Base-by-base conservation (phyloP, 2,888 invertebrate species). In the Deilephila porcellus region DNA sequence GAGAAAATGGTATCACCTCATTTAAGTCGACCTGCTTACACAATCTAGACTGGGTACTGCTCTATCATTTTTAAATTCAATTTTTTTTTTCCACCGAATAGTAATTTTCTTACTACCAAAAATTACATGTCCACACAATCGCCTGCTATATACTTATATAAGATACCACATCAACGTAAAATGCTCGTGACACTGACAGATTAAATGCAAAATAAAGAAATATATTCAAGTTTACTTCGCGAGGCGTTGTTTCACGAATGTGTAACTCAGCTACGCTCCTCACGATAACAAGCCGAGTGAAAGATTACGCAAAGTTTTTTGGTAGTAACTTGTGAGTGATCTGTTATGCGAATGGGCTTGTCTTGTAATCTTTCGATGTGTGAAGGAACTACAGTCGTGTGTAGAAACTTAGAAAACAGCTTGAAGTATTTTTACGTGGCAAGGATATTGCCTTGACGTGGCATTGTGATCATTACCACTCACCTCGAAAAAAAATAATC, bases 181-280 rank as follows among this genome's bases (percentile, higher is more conserved):
- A 60, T 45, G 45, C 11, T 25, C 25, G 7, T 60, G 71, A 71
- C 71, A 71, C 60, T 45, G 37, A 71, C 71, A 71, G 71, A 71
- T 71, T 71, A 71, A 60, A 71, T 60, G 71, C 34, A 60, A 60
- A 71, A 71, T 45, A 60, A 59, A 56, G 71, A 19, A 71, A 37
- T 71, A 34, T 56, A 60, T 71, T 60, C 71, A 20, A 60, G 25
- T 71, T 71, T 71, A 45, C 37, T 71, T 25, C 71, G n/a, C 37
- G 45, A 25, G 71, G 71, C 34, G 34, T 67, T 67, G 45, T 62
- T 67, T 67, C 67, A 25, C 67, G 67, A 67, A 52, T 52, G 45
- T 67, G 67, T 67, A 67, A 67, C 25, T 52, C 45, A 52, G 20
- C 52, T 67, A 67, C 67, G 45, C 52, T 17, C 52, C 25, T 67